These are phyloP conservation scores for Stegastes partitus DNA, from an alignment of 2,113 vertebrate species.

Conservation along the genomic window DNA sequence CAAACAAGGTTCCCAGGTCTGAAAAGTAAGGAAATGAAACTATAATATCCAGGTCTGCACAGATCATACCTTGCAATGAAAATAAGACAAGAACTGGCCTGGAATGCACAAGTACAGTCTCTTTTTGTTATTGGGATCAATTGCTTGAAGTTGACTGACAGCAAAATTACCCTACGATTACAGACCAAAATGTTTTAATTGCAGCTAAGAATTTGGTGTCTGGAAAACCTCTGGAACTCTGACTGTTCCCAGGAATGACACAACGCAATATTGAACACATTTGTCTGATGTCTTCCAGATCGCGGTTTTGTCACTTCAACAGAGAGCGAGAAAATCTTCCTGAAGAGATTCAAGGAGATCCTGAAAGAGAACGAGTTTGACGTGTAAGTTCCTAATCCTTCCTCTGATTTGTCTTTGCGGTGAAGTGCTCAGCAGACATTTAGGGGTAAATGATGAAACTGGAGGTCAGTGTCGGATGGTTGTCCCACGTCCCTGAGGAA, in stretches of 20 bases:
- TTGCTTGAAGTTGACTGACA: neutral
- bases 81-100: neutral
- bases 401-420: neutral
- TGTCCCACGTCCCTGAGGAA: conserved; percentile 4
- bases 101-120: too few species aligned
- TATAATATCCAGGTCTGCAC: neutral
- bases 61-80: neutral
- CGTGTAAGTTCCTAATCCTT: conserved; percentile 87
- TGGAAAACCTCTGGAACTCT: neutral
- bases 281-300: conserved; percentile 86
- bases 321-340: conserved; percentile 93
- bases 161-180: conserved; percentile 3
- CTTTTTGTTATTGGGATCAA: too few species aligned
- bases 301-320: conserved; percentile 86
- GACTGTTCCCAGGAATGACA: neutral
- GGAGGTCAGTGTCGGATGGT: neutral
- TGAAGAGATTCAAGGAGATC: conserved; percentile 95
- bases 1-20: neutral
- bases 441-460: neutral
- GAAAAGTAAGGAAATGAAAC: conserved; percentile 8
- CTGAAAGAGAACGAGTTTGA: conserved; percentile 94
- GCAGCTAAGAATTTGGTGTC: neutral
- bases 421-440: neutral
- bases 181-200: conserved; percentile 23
- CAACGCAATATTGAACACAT: neutral